Conservation (phyloP, 2,888 invertebrate genomes). For the Apoderus coryli region DNA sequence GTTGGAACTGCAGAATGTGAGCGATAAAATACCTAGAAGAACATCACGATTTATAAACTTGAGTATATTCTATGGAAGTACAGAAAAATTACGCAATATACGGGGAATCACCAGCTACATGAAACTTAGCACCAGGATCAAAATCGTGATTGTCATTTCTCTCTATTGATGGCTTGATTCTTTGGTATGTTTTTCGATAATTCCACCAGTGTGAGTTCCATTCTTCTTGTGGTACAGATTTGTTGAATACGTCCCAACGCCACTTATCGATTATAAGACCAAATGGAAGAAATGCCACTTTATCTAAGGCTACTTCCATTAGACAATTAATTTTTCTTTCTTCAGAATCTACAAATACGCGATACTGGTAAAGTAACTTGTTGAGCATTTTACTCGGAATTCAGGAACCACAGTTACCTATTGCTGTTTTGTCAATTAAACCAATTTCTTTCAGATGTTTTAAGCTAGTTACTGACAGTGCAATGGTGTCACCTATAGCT, state of each 20-base stretch:
- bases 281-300: conserved; percentile 42
- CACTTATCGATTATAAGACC: conserved; percentile 41
- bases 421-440: too few relatives aligned
- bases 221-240: conserved; percentile 28
- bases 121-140: conserved; percentile 35
- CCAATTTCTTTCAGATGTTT: conserved; percentile 35
- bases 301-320: conserved; percentile 34
- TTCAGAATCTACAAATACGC: conserved; percentile 6
- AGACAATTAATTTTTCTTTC: conserved; percentile 35
- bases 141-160: conserved; percentile 32
- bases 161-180: conserved; percentile 31
- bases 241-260: conserved; percentile 43
- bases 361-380: too few relatives aligned
- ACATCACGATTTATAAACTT: conserved; percentile 1
- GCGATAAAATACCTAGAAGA: conserved; percentile 44
- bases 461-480: conserved; percentile 41
- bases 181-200: conserved; percentile 32
- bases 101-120: conserved; percentile 32
- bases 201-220: conserved; percentile 36
- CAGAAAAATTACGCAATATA: conserved; percentile 34
- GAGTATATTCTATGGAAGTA: conserved; percentile 7
- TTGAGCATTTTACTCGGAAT: too few relatives aligned
- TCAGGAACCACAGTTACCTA: too few relatives aligned
- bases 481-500: conserved; percentile 46
- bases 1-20: conserved; percentile 64